Conservation (phyloP, 2,888 invertebrate species). For the Troides helena region DNA sequence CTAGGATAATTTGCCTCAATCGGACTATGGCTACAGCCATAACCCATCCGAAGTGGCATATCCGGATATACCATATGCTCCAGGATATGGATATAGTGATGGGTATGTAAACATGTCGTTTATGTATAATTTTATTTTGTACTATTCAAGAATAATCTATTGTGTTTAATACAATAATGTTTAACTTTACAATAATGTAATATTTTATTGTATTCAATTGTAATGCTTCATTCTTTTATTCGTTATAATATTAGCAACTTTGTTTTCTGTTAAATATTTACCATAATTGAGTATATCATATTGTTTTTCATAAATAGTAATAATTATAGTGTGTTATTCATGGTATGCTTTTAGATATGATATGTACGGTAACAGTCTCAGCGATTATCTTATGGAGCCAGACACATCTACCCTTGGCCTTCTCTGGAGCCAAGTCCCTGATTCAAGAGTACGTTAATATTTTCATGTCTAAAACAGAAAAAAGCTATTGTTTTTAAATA, state of each 20-base stretch:
- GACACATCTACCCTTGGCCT: slow-evolving; percentile 60
- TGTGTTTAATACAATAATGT: background rate
- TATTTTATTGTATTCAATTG: background rate
- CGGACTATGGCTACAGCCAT: slow-evolving; percentile 53
- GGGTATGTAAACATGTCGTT: slow-evolving; percentile 39
- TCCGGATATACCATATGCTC: slow-evolving; percentile 70
- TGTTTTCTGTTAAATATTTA: background rate
- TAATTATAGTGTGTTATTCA: no score
- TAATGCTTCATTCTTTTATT: background rate
- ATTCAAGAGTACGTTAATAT: slow-evolving; percentile 57
- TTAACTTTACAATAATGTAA: background rate
- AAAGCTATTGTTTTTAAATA: no score
- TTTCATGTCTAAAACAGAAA: no score
- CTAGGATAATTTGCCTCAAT: slow-evolving; percentile 56
- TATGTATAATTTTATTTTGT: background rate
- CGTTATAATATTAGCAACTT: background rate
- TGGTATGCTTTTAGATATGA: slow-evolving; percentile 55
- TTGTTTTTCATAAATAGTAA: no score
- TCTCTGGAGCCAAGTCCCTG: slow-evolving; percentile 70
- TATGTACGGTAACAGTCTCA: slow-evolving; percentile 50
- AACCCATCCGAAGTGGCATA: slow-evolving; percentile 58
- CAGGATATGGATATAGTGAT: slow-evolving; percentile 61
- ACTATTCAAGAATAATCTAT: background rate
- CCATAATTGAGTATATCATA: no score
- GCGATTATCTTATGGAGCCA: slow-evolving; percentile 58